Conservation (phyloP, 2,797 vertebrate species). For the Clarias laeviceps region DNA sequence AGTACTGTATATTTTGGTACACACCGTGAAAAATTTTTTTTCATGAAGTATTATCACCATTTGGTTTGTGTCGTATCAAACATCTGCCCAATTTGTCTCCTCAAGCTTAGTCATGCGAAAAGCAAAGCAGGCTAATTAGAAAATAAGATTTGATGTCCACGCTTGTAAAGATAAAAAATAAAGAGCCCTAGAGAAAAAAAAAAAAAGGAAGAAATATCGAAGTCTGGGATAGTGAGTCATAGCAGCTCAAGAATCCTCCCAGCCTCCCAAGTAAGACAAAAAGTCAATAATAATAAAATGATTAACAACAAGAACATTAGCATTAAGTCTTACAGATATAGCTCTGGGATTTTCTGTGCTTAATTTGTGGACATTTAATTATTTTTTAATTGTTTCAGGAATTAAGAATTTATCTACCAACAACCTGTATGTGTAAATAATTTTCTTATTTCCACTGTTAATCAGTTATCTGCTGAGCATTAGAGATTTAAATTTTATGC, state of each 20-base stretch:
- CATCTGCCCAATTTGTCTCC: not conserved
- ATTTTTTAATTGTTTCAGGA: not conserved
- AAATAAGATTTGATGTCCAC: not conserved
- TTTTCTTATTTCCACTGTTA: not conserved
- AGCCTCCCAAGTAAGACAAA: not conserved
- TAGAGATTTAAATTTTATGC: not conserved
- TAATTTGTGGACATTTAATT: constrained; percentile 4
- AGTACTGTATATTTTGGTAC: too few species aligned
- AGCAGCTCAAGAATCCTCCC: not conserved
- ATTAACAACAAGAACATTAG: not conserved
- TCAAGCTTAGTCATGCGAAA: not conserved
- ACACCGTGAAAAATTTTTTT: too few species aligned
- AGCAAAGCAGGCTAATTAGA: constrained; percentile 11
- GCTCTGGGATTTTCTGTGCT: not conserved
- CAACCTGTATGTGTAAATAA: not conserved
- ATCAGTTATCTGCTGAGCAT: constrained; percentile 7
- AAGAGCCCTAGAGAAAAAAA: not conserved
- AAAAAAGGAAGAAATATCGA: not conserved
- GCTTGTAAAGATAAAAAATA: constrained; percentile 6
- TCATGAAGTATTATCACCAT: not conserved
- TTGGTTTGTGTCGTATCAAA: not conserved
- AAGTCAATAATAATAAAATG: constrained; percentile 10
- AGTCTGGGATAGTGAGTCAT: constrained; percentile 3
- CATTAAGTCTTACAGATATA: not conserved
- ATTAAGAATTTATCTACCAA: constrained; percentile 5